Percentiles rank a stretch among this genome's conserved stretches.
Evolutionary conservation across 2,888 invertebrate species (phyloP).

Genomic region (Trichopoda pennipes): DNA sequence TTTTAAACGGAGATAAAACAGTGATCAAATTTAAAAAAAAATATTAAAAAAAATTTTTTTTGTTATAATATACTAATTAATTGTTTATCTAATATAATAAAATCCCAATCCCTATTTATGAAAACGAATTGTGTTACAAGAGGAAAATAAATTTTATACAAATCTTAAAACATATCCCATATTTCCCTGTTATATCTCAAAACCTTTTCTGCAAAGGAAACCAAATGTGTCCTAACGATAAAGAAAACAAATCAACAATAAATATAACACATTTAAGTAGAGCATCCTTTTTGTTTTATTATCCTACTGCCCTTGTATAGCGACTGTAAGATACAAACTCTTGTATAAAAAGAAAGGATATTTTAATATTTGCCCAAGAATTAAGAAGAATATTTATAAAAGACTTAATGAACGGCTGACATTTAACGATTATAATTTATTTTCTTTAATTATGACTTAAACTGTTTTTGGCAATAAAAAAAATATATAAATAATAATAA

Average conservation of each 20-base stretch:
- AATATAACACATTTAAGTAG: slow-evolving; percentile 22
- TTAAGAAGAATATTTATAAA: slow-evolving; percentile 57
- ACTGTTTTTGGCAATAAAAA: slow-evolving; percentile 56
- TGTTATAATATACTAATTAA: no score
- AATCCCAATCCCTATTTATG: not conserved
- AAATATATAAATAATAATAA: not conserved
- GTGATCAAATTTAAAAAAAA: no score
- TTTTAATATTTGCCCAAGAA: slow-evolving; percentile 56
- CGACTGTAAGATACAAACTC: slow-evolving; percentile 34
- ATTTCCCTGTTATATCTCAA: not conserved
- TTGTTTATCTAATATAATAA: no score
- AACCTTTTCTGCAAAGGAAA: not conserved
- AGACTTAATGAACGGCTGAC: slow-evolving; percentile 68
- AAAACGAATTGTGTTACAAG: not conserved
- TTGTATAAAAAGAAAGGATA: slow-evolving; percentile 51
- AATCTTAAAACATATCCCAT: not conserved
- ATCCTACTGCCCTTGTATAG: slow-evolving; percentile 59
- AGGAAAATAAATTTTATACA: not conserved
- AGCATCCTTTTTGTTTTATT: slow-evolving; percentile 55
- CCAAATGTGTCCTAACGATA: slow-evolving; percentile 63
- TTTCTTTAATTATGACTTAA: slow-evolving; percentile 69
- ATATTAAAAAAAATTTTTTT: no score
- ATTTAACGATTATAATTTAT: slow-evolving; percentile 69
- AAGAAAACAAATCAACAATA: slow-evolving; percentile 59
- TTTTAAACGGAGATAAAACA: no score